phyloP scores from a whole-genome alignment of 2,888 invertebrate genomes.

The Melanostoma mellinum region DNA sequence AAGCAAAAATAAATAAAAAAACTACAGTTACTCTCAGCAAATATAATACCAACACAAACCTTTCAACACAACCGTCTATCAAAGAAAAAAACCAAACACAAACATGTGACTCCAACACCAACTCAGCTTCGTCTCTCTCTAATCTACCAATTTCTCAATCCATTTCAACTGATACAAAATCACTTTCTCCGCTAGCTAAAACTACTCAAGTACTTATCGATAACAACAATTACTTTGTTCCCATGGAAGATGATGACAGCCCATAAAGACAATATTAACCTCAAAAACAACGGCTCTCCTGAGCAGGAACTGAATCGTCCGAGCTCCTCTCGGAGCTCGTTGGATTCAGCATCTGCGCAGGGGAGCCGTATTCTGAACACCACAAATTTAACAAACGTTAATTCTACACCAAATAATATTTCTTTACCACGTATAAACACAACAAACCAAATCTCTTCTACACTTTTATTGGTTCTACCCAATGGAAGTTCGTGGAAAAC shows the following conservation, averaged over 20 bases:
- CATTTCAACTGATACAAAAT: too few species aligned
- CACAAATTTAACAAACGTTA: neutral
- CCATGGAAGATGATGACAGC: slow-evolving; percentile 1
- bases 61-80: too few species aligned
- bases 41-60: too few species aligned
- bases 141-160: too few species aligned
- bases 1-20: too few species aligned
- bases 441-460: neutral
- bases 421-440: neutral
- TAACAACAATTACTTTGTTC: slow-evolving; percentile 2
- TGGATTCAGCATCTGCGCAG: slow-evolving; percentile 15
- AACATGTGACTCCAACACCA: too few species aligned
- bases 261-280: neutral
- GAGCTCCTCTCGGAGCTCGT: slow-evolving; percentile 8
- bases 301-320: neutral
- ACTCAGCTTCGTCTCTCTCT: too few species aligned
- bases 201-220: neutral
- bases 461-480: neutral
- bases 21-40: too few species aligned
- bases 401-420: slow-evolving; percentile 4
- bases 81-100: too few species aligned
- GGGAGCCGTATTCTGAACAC: slow-evolving; percentile 1
- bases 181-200: too few species aligned
- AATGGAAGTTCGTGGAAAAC: neutral
- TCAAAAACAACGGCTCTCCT: slow-evolving; percentile 6